A percentile compares a stretch with the other conserved stretches of the same genome.
These are phyloP conservation scores for Rhinophrynus dorsalis DNA, from an alignment of 2,797 vertebrate species.

Conservation along the genomic window DNA sequence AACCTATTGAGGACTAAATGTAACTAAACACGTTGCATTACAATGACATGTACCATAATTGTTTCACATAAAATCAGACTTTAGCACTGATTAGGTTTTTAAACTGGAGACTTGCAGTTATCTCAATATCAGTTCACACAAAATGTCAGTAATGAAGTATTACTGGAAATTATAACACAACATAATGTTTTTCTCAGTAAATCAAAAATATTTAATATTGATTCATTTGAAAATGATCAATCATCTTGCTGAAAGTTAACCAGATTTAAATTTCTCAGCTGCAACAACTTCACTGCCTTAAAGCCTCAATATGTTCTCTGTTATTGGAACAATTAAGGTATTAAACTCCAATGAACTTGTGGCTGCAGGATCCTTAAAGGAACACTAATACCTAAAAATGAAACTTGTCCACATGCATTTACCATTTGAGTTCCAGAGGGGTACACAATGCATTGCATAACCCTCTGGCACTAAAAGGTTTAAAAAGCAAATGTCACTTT, in stretches of 20 bases:
- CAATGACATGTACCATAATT: not conserved
- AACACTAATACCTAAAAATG: too few species aligned
- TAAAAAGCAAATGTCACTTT: too few species aligned
- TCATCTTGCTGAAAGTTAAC: not conserved
- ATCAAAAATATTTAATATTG: not conserved
- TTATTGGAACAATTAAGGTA: not conserved
- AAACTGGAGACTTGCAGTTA: not conserved
- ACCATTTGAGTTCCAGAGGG: too few species aligned
- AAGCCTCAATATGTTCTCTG: not conserved
- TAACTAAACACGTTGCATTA: not conserved
- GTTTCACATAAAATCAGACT: not conserved
- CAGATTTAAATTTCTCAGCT: not conserved
- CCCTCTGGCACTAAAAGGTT: too few species aligned
- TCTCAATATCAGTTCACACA: not conserved
- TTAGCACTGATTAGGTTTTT: not conserved
- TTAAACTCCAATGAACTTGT: too few species aligned
- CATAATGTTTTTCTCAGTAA: not conserved
- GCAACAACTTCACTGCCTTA: not conserved
- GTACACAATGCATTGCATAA: too few species aligned
- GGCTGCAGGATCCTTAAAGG: too few species aligned
- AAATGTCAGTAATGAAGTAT: not conserved
- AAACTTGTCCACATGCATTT: too few species aligned
- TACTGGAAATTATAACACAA: not conserved
- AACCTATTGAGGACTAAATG: conserved; percentile 7
- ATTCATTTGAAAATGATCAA: not conserved